Percentiles rank a stretch among this genome's conserved stretches.
Evolutionary conservation across 1,140 invertebrate genomes (phyloP).

Genomic region (Lordiphosa collinella): DNA sequence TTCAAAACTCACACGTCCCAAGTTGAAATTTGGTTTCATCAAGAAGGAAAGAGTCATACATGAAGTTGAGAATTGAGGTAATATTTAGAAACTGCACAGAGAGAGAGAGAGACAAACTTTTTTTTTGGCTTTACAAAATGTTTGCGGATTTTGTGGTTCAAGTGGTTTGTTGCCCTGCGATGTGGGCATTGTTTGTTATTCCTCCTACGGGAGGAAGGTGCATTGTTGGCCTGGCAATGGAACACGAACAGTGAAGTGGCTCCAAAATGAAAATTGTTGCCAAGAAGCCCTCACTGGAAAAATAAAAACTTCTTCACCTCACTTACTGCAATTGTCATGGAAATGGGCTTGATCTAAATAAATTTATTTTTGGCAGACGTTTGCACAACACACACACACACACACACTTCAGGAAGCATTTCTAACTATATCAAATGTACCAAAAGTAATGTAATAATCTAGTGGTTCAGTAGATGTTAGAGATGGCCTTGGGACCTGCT

Average conservation of each 20-base stretch:
- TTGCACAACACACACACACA: no score
- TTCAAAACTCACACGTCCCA: slow-evolving; percentile 20
- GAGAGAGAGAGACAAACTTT: slow-evolving; percentile 31
- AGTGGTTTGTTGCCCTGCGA: slow-evolving; percentile 27
- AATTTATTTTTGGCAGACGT: no score
- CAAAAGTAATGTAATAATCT: no score
- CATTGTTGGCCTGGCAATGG: slow-evolving; percentile 15
- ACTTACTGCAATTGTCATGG: no score
- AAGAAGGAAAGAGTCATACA: neutral
- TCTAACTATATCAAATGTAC: no score
- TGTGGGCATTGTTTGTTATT: slow-evolving; percentile 19
- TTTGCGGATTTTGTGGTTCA: slow-evolving; percentile 60
- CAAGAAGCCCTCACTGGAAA: neutral
- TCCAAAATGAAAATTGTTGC: slow-evolving; percentile 5
- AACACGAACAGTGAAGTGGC: no score
- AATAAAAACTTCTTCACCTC: no score
- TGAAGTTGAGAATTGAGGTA: slow-evolving; percentile 46
- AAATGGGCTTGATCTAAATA: no score
- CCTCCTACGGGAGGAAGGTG: slow-evolving; percentile 16
- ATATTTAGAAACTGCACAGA: slow-evolving; percentile 39
- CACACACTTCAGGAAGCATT: no score
- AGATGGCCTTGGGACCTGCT: no score
- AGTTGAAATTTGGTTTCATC: neutral
- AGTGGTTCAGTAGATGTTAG: no score
- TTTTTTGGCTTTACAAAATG: slow-evolving; percentile 28